Conservation (phyloP, 2,797 vertebrate species). For the Acanthurus lineatus region DNA sequence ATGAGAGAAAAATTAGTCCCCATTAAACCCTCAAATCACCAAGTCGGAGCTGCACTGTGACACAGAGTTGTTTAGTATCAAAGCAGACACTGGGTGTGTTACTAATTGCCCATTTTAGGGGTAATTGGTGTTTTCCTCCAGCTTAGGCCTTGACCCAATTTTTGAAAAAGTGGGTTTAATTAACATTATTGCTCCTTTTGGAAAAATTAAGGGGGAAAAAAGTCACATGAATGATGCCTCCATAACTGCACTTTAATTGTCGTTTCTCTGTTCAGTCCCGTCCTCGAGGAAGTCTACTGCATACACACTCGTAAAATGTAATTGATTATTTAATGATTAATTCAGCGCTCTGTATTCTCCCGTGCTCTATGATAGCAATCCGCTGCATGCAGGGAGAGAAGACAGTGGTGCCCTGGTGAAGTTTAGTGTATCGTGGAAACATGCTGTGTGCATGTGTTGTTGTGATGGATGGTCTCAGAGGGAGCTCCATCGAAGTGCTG, state of each 20-base stretch:
- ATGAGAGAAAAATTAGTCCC: constrained; percentile 14
- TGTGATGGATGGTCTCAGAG: constrained; percentile 21
- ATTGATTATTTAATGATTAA: background rate
- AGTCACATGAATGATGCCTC: constrained; percentile 5
- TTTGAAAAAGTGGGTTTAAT: constrained; percentile 30
- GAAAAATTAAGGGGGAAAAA: constrained; percentile 3
- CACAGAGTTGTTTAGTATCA: constrained; percentile 17
- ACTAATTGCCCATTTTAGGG: constrained; percentile 33
- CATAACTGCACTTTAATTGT: too few species aligned
- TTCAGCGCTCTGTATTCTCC: background rate
- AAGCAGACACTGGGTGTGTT: constrained; percentile 8
- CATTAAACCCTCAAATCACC: constrained; percentile 18
- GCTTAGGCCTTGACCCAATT: background rate
- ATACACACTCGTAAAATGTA: background rate
- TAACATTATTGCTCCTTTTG: constrained; percentile 29
- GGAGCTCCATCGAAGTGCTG: background rate
- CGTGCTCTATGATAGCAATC: background rate
- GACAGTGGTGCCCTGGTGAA: too few species aligned
- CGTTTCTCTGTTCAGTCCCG: too few species aligned
- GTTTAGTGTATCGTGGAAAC: too few species aligned
- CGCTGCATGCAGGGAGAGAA: background rate
- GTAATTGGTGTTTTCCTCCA: constrained; percentile 37
- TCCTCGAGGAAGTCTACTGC: background rate
- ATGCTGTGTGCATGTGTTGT: background rate
- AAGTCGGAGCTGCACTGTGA: background rate